phyloP scores from a whole-genome alignment of 2,888 invertebrate species.

The Parnassius mnemosyne region DNA sequence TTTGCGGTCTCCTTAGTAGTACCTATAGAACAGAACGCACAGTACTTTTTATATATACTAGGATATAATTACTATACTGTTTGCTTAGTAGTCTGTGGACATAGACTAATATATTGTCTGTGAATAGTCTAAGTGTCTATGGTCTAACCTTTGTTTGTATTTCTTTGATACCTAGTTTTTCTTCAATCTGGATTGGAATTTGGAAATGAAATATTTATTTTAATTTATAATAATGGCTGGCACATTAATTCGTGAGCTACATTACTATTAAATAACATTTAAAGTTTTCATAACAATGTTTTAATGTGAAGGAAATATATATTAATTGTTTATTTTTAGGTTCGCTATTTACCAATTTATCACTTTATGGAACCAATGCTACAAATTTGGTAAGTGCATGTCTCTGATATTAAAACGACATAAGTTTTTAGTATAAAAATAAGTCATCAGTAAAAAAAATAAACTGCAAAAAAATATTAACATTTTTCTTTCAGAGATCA shows the following conservation, averaged over 20 bases:
- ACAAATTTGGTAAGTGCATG: slow-evolving; percentile 52
- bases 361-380: slow-evolving; percentile 50
- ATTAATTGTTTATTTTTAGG: slow-evolving; percentile 43
- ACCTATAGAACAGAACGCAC: too few relatives aligned
- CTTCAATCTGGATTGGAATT: neutral
- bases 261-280: slow-evolving; percentile 16
- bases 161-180: neutral
- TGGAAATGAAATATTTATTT: neutral
- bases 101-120: too few relatives aligned
- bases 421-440: too few relatives aligned
- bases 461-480: neutral
- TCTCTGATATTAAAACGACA: neutral
- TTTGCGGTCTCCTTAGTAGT: too few relatives aligned
- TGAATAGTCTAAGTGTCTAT: too few relatives aligned
- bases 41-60: too few relatives aligned
- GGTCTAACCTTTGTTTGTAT: neutral
- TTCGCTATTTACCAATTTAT: slow-evolving; percentile 51
- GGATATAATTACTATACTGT: too few relatives aligned
- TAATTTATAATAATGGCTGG: slow-evolving; percentile 49
- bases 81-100: too few relatives aligned
- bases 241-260: slow-evolving; percentile 58
- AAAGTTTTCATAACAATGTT: neutral
- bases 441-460: too few relatives aligned
- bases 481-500: slow-evolving; percentile 55
- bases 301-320: neutral